A percentile compares a stretch with the other conserved stretches of the same genome.
Conservation (phyloP, 30 jellyfish, hydroid and myxozoan species). For the Turritopsis dohrnii region DNA sequence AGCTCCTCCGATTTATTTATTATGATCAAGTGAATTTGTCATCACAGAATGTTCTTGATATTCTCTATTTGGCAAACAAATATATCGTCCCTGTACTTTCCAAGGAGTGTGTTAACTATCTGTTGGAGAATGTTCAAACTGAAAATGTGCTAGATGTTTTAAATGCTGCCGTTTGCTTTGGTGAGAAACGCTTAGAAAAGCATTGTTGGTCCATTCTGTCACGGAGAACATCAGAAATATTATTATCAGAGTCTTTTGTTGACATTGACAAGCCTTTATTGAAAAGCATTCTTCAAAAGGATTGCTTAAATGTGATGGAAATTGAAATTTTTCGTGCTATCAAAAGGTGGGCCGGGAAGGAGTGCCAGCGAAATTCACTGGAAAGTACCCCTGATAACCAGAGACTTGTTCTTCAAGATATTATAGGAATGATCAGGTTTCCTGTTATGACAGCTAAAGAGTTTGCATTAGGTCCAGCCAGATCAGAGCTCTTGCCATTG, state of each 20-base stretch:
- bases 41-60: slow-evolving; percentile 60
- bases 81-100: slow-evolving; percentile 83
- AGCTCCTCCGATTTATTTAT: slow-evolving; percentile 73
- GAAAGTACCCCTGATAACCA: slow-evolving; percentile 46
- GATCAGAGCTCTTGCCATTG: slow-evolving; percentile 75
- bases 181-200: slow-evolving; percentile 80
- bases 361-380: slow-evolving; percentile 50
- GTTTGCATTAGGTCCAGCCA: slow-evolving; percentile 96
- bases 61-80: slow-evolving; percentile 79
- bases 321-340: slow-evolving; percentile 78
- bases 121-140: slow-evolving; percentile 73
- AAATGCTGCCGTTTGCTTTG: slow-evolving; percentile 79
- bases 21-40: slow-evolving; percentile 72
- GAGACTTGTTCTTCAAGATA: slow-evolving; percentile 42
- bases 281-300: slow-evolving; percentile 40
- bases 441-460: slow-evolving; percentile 98
- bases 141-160: slow-evolving; percentile 85
- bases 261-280: slow-evolving; percentile 60
- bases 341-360: slow-evolving; percentile 73
- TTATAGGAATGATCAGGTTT: slow-evolving; percentile 62
- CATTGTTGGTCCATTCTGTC: slow-evolving; percentile 94
- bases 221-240: slow-evolving; percentile 50
- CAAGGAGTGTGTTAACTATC: slow-evolving; percentile 63
- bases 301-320: slow-evolving; percentile 57
- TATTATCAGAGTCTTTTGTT: slow-evolving; percentile 61